A percentile compares a stretch with the other conserved stretches of the same genome.
Evolutionary conservation across 2,888 invertebrate genomes (phyloP).

Genomic region (Drosophila koepferae): DNA sequence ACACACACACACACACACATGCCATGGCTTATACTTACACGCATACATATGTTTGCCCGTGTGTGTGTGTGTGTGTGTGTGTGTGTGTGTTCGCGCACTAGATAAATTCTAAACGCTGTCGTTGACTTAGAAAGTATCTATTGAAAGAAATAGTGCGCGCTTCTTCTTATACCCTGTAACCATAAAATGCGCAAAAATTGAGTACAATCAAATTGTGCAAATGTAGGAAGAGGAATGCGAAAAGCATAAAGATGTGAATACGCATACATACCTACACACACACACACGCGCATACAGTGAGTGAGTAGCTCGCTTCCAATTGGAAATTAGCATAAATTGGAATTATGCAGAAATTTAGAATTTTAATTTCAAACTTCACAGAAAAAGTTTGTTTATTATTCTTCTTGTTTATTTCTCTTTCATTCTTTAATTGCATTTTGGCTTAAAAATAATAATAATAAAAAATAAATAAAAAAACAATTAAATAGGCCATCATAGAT

Average conservation of each 20-base stretch:
- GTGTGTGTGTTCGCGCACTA: constrained; percentile 60
- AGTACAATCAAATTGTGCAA: constrained; percentile 24
- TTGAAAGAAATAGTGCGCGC: constrained; percentile 29
- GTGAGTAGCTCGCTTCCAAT: background rate
- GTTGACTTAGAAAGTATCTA: constrained; percentile 76
- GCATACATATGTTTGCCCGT: constrained; percentile 1
- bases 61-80: constrained; percentile 14
- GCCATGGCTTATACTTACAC: constrained; percentile 3
- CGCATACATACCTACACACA: background rate
- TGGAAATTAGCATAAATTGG: constrained; percentile 13
- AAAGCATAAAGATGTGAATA: constrained; percentile 2
- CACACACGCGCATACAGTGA: background rate
- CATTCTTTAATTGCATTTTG: background rate
- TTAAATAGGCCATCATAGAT: background rate
- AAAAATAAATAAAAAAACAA: background rate
- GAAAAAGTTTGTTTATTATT: background rate
- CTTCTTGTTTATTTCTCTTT: background rate
- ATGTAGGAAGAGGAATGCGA: constrained; percentile 12
- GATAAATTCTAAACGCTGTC: constrained; percentile 77
- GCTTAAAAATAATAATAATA: background rate
- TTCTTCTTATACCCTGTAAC: constrained; percentile 13
- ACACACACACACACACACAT: constrained; percentile 31
- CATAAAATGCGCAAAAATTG: constrained; percentile 25
- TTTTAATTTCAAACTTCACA: constrained; percentile 10
- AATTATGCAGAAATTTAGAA: constrained; percentile 17